phyloP scores from a whole-genome alignment of 2,888 invertebrate species.

The Liodrosophila aerea region DNA sequence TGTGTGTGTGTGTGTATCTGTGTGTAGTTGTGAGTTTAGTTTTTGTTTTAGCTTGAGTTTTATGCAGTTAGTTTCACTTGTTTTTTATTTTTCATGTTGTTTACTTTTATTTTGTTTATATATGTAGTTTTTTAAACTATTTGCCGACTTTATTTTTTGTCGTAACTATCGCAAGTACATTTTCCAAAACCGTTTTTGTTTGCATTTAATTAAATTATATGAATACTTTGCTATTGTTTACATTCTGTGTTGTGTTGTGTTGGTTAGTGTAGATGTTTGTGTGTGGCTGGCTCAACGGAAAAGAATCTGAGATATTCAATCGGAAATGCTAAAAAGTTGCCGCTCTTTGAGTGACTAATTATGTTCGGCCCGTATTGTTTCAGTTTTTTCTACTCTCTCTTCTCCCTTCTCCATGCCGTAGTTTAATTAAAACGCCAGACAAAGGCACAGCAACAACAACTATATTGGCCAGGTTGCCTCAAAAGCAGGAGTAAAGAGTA shows the following conservation, averaged over 20 bases:
- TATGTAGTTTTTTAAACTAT: constrained; percentile 69
- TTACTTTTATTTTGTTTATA: constrained; percentile 36
- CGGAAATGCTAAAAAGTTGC: constrained; percentile 37
- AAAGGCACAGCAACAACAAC: constrained; percentile 29
- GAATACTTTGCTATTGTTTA: constrained; percentile 19
- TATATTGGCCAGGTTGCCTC: constrained; percentile 34
- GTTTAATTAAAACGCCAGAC: constrained; percentile 67
- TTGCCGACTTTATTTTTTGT: constrained; percentile 53
- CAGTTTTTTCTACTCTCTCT: constrained; percentile 6
- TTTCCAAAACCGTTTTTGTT: constrained; percentile 79
- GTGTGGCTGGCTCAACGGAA: constrained; percentile 22
- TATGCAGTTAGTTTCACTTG: constrained; percentile 43
- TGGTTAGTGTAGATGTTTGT: constrained; percentile 37
- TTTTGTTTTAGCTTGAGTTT: constrained; percentile 53
- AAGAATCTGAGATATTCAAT: constrained; percentile 49
- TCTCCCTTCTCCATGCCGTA: constrained; percentile 26
- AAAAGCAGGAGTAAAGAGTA: constrained; percentile 17
- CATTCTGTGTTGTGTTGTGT: constrained; percentile 11
- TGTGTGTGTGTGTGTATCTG: constrained; percentile 19
- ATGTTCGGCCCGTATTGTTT: constrained; percentile 25
- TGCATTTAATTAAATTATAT: constrained; percentile 77
- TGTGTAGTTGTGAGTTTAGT: constrained; percentile 42
- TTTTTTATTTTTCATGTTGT: constrained; percentile 24
- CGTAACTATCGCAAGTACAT: constrained; percentile 76
- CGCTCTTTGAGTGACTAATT: constrained; percentile 52